A percentile compares a stretch with the other conserved stretches of the same genome.
These are phyloP conservation scores for Emmelina monodactyla DNA, from an alignment of 2,888 invertebrate genomes.

Conservation along the genomic window DNA sequence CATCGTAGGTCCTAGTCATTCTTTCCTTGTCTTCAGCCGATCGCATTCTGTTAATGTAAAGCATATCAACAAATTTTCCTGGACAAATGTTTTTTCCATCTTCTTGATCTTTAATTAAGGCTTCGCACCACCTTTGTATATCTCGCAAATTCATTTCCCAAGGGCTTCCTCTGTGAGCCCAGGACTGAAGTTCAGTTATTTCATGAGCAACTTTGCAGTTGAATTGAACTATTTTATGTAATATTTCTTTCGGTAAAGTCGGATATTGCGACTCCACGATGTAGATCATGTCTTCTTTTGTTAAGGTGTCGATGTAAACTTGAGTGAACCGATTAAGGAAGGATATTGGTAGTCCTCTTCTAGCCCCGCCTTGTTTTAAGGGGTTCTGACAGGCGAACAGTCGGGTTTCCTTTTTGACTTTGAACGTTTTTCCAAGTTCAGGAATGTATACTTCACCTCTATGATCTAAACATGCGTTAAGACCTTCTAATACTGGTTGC, in stretches of 20 bases:
- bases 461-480: slow-evolving; percentile 98
- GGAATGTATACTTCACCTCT: slow-evolving; percentile 95
- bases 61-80: slow-evolving; percentile 74
- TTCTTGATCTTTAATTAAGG: slow-evolving; percentile 57
- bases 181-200: slow-evolving; percentile 68
- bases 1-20: slow-evolving; percentile 63
- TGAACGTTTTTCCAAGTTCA: slow-evolving; percentile 88
- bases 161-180: slow-evolving; percentile 86
- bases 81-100: slow-evolving; percentile 37
- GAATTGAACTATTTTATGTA: slow-evolving; percentile 79
- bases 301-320: slow-evolving; percentile 74
- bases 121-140: slow-evolving; percentile 91
- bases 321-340: slow-evolving; percentile 98
- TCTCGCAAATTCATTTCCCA: slow-evolving; percentile 99
- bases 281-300: slow-evolving; percentile 69
- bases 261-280: slow-evolving; percentile 75
- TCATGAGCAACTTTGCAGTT: slow-evolving; percentile 74
- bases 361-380: slow-evolving; percentile 91
- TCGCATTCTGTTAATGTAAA: slow-evolving; percentile 90
- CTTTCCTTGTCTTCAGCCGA: slow-evolving; percentile 76
- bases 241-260: slow-evolving; percentile 62
- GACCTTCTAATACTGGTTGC: slow-evolving; percentile 96
- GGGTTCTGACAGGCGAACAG: slow-evolving; percentile 99
- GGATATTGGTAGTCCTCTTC: slow-evolving; percentile 94
- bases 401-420: slow-evolving; percentile 77